Evolutionary conservation across 1,140 invertebrate genomes (phyloP).

Genomic region (Danaus melanippus): DNA sequence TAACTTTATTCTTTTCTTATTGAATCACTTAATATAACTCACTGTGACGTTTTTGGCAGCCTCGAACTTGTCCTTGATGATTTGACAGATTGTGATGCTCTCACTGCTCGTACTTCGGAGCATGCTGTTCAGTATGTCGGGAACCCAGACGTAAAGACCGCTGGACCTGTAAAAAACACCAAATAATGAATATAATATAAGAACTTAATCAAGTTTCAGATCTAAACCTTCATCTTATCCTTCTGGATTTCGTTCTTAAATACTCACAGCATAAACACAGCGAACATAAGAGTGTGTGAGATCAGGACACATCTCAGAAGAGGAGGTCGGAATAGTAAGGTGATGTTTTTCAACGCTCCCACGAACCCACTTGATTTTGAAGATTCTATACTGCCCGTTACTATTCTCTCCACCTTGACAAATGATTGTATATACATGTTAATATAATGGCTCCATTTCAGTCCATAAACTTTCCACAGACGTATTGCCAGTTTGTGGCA

Average conservation of each 20-base stretch:
- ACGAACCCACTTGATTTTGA: conserved; percentile 68
- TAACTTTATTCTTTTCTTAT: too few relatives aligned
- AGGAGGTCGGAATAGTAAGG: conserved; percentile 69
- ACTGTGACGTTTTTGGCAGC: conserved; percentile 29
- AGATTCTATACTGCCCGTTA: conserved; percentile 28
- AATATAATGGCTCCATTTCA: not conserved
- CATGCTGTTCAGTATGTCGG: conserved; percentile 72
- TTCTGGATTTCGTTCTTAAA: not conserved
- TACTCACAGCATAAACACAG: conserved; percentile 66
- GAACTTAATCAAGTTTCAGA: not conserved
- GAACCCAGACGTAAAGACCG: conserved; percentile 72
- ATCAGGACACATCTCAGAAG: conserved; percentile 72
- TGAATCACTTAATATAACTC: conserved; percentile 10
- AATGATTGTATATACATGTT: not conserved
- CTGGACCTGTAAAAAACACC: conserved; percentile 55
- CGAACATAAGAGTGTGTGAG: conserved; percentile 73
- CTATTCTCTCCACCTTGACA: conserved; percentile 47
- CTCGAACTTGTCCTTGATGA: conserved; percentile 51
- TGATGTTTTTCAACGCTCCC: conserved; percentile 47
- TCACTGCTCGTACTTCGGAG: conserved; percentile 35
- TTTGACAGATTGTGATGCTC: conserved; percentile 51
- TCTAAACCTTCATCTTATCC: too few relatives aligned
- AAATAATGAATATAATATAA: conserved; percentile 6
- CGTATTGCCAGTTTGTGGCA: too few relatives aligned
- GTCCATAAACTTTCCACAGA: not conserved